Base-by-base conservation (phyloP, 2,113 vertebrate genomes). In the Herpailurus yagouaroundi region DNA sequence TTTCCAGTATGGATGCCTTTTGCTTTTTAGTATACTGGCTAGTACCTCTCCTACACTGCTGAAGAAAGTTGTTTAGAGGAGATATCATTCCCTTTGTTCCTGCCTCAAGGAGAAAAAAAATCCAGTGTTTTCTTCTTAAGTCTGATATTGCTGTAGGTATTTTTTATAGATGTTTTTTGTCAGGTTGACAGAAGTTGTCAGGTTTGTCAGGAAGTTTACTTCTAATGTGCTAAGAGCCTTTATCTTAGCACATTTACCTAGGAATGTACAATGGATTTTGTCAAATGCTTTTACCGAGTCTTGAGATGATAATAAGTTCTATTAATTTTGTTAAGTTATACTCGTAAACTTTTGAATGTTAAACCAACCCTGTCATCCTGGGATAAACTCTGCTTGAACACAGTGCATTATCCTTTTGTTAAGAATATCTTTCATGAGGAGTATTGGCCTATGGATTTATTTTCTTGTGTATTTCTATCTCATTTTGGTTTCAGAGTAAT, bases 191-290 rank as follows among this genome's bases (percentile, higher is more conserved):
- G 1, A 45, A 45, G 45, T 45, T 45, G 45, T 45, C 45, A 45
- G 45, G 45, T 45, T 45, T 45, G 45, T 45, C 45, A 87, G 38
- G 7, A 50, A 87, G 7, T 86, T 82, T 19, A 69, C 27, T 33
- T 97, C 48, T 93, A 87, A 86, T 81, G 15, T 81, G 15, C 60
- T 76, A 69, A 33, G 23, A 12, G 14, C 52, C 88, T 92, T 95
- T 15, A 77, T 77, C n/a, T 89, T 73, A 64, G n/a, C 41, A 89
- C n/a, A 73, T 64, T 48, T 64, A 82, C 73, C 64, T 60, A 52
- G 38, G 21, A 82, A 45, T 88, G 5, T 57, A 23, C 55, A 25
- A 11, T 57, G 57, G 5, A 74, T 95, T 88, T 92, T 96, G 27
- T 60, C 82, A 82, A 27, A 50, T 74, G 27, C 8, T 63, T 76